These are phyloP conservation scores for Lamellibrachia luymesi DNA, from an alignment of 1,140 invertebrate species.

Conservation along the genomic window DNA sequence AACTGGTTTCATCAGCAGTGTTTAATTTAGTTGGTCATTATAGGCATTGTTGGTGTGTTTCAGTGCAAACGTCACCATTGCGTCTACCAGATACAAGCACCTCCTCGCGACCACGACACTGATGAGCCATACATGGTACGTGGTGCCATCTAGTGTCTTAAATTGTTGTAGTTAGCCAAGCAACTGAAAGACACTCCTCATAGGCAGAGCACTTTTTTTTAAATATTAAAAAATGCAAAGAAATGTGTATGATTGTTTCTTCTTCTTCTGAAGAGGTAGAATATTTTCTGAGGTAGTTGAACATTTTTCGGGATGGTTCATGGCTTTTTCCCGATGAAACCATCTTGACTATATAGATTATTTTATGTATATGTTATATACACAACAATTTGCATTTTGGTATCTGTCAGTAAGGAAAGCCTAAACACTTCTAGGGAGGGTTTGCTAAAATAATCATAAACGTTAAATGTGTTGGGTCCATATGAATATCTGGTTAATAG, in stretches of 20 bases:
- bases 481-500: background rate
- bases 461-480: no score
- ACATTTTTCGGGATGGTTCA: no score
- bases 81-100: conserved; percentile 53
- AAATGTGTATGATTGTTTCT: no score
- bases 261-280: no score
- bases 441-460: no score
- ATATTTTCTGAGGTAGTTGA: no score
- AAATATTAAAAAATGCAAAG: no score
- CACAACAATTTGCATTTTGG: background rate
- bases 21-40: background rate
- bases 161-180: background rate
- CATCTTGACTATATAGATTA: no score
- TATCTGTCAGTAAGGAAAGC: no score
- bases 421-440: no score
- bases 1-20: no score
- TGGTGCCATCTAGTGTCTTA: background rate
- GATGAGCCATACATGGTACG: conserved; percentile 51
- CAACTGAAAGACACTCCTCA: background rate
- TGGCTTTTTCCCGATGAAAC: no score
- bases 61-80: conserved; percentile 54
- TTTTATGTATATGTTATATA: background rate
- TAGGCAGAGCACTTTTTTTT: background rate
- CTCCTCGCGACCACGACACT: conserved; percentile 40
- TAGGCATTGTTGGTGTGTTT: conserved; percentile 12